These are phyloP conservation scores for Tetramorium parvispinum DNA, from an alignment of 1,140 invertebrate genomes.

Conservation along the genomic window DNA sequence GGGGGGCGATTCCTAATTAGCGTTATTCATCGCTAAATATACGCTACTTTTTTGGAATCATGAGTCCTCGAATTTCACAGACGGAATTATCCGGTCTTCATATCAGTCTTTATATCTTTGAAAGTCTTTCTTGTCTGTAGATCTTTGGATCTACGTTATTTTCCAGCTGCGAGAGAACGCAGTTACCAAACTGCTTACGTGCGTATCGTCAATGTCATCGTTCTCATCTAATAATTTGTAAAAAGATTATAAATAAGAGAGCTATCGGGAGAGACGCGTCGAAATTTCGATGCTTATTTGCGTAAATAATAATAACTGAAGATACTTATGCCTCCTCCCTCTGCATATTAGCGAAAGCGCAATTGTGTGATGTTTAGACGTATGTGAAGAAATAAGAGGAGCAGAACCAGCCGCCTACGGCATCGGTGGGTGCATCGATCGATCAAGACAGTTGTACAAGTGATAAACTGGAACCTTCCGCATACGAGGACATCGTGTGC, in stretches of 20 bases:
- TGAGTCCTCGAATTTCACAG: not conserved
- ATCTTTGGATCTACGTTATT: slow-evolving; percentile 27
- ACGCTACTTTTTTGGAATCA: not conserved
- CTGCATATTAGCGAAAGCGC: not conserved
- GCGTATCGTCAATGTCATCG: not conserved
- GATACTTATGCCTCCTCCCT: not conserved
- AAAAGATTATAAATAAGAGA: not conserved
- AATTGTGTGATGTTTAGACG: not conserved
- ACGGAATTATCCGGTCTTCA: not conserved
- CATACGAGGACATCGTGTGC: slow-evolving; percentile 55
- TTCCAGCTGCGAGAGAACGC: not conserved
- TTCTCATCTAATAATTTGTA: not conserved
- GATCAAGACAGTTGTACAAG: slow-evolving; percentile 69
- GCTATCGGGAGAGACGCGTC: not conserved
- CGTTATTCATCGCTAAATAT: slow-evolving; percentile 15
- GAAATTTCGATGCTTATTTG: not conserved
- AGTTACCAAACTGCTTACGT: not conserved
- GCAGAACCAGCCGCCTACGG: not conserved
- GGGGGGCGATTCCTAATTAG: slow-evolving; percentile 21
- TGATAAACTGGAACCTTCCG: slow-evolving; percentile 70
- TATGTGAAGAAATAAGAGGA: slow-evolving; percentile 16
- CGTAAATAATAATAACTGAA: not conserved
- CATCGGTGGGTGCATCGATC: slow-evolving; percentile 64
- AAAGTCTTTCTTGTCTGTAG: slow-evolving; percentile 21
- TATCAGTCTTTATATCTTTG: slow-evolving; percentile 35